Conservation (phyloP, 2,113 vertebrate species). For the Vombatus ursinus region DNA sequence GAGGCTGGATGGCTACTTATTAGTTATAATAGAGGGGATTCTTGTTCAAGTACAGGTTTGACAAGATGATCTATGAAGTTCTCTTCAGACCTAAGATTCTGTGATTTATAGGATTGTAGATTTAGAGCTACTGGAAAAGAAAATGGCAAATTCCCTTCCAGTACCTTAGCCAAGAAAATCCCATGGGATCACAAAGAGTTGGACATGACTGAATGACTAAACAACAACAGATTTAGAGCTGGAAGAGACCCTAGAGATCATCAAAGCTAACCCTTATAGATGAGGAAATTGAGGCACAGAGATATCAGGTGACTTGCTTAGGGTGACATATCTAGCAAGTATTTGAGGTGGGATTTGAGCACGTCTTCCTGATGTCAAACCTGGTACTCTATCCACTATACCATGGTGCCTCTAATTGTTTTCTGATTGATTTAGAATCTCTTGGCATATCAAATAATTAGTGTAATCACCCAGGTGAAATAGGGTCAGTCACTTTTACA, state of each 20-base stretch:
- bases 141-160: not conserved
- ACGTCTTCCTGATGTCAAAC: not conserved
- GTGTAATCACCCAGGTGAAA: not conserved
- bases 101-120: not conserved
- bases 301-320: not conserved
- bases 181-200: not conserved
- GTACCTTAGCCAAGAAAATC: not conserved
- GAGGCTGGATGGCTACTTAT: not conserved
- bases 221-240: not conserved
- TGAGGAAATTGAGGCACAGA: not conserved
- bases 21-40: not conserved
- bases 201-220: not conserved
- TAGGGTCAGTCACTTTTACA: not conserved
- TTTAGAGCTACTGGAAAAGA: not conserved
- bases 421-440: not conserved
- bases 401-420: not conserved
- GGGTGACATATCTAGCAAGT: not conserved
- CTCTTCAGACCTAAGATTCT: not conserved
- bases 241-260: not conserved
- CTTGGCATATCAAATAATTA: not conserved
- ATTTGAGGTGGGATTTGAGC: not conserved
- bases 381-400: not conserved
- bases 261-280: not conserved
- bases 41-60: not conserved
- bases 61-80: not conserved